phyloP scores from a whole-genome alignment of 2,797 vertebrate species.

The Chaetodon trifasciatus region DNA sequence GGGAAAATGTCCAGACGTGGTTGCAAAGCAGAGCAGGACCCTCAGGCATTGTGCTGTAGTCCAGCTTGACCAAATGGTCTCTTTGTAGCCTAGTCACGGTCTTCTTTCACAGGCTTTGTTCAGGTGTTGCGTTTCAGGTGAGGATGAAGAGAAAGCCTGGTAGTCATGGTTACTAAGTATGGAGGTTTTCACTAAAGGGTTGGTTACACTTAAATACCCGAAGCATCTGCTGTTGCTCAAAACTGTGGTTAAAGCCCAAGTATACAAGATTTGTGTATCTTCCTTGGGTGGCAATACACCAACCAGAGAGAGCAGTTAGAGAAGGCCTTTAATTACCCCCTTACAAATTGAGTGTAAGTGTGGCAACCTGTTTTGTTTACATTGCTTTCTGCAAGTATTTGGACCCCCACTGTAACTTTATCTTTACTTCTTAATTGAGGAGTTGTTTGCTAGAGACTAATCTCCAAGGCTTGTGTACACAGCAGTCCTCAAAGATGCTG shows the following conservation, averaged over 20 bases:
- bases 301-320: slow-evolving; percentile 33
- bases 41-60: slow-evolving; percentile 48
- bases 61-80: slow-evolving; percentile 68
- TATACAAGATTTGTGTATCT: slow-evolving; percentile 28
- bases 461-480: slow-evolving; percentile 74
- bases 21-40: slow-evolving; percentile 49
- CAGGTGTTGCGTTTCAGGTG: slow-evolving; percentile 77
- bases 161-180: slow-evolving; percentile 63
- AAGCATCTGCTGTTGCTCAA: slow-evolving; percentile 52
- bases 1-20: slow-evolving; percentile 58
- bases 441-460: slow-evolving; percentile 72
- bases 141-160: slow-evolving; percentile 57
- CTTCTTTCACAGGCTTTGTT: slow-evolving; percentile 55
- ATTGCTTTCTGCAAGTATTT: slow-evolving; percentile 59
- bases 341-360: slow-evolving; percentile 58
- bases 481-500: slow-evolving; percentile 75
- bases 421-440: slow-evolving; percentile 74
- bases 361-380: slow-evolving; percentile 65
- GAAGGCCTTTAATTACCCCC: slow-evolving; percentile 62
- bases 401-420: slow-evolving; percentile 63
- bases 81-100: slow-evolving; percentile 66
- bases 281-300: slow-evolving; percentile 44
- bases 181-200: slow-evolving; percentile 50
- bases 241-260: slow-evolving; percentile 37
- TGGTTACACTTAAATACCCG: slow-evolving; percentile 35